phyloP scores from a whole-genome alignment of 2,113 vertebrate species.

The Daboia siamensis region DNA sequence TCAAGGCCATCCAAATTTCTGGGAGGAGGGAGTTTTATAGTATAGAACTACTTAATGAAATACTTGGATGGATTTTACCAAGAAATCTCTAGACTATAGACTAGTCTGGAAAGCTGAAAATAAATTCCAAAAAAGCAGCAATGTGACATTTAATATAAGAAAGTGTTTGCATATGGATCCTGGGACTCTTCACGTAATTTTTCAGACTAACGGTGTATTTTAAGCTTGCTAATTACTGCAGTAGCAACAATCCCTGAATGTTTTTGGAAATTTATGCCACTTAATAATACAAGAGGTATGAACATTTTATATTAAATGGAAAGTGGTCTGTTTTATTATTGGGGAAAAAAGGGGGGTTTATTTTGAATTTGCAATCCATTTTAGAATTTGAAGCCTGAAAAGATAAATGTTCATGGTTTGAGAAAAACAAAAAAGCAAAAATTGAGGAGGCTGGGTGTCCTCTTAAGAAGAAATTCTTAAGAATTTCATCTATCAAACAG shows the following conservation, averaged over 20 bases:
- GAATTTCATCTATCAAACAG: accelerated
- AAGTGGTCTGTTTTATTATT: background rate
- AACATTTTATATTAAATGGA: background rate
- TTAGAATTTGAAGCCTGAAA: background rate
- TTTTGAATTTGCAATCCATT: background rate
- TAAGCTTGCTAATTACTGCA: background rate
- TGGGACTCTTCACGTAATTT: background rate
- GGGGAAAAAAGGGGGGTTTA: background rate
- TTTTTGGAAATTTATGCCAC: background rate
- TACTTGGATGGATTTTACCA: background rate
- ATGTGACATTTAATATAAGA: background rate
- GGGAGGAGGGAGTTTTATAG: background rate
- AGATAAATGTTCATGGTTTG: background rate
- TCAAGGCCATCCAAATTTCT: background rate
- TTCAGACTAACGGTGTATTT: background rate
- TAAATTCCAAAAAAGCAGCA: background rate
- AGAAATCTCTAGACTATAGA: background rate
- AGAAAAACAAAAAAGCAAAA: background rate
- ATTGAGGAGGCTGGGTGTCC: background rate
- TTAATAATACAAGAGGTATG: background rate
- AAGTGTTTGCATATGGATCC: background rate
- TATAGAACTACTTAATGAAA: background rate
- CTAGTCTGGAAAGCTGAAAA: background rate
- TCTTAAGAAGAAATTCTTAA: background rate
- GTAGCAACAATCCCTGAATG: background rate